Conservation (phyloP, 2,888 invertebrate genomes). For the Dynastes maya region DNA sequence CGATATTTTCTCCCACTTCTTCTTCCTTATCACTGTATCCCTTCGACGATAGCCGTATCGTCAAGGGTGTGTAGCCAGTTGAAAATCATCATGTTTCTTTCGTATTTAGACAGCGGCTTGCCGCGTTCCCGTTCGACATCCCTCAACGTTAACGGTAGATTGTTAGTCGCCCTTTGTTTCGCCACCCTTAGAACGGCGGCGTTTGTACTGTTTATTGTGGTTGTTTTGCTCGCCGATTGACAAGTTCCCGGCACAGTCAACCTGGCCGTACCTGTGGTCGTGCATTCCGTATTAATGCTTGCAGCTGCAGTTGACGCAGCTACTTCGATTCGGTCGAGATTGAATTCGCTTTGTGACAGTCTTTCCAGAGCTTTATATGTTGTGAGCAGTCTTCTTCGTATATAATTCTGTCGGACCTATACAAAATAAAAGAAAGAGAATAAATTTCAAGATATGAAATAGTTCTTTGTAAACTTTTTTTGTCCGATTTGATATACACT, state of each 20-base stretch:
- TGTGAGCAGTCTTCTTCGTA: conserved; percentile 82
- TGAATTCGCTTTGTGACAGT: conserved; percentile 89
- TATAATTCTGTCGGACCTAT: conserved; percentile 86
- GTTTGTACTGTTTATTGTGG: conserved; percentile 67
- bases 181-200: conserved; percentile 68
- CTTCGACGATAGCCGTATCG: conserved; percentile 76
- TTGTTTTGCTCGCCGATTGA: conserved; percentile 61
- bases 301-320: conserved; percentile 72
- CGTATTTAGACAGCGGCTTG: conserved; percentile 89
- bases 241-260: conserved; percentile 64
- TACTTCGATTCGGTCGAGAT: conserved; percentile 82
- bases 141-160: conserved; percentile 79
- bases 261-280: conserved; percentile 48
- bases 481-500: too few relatives aligned
- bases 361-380: conserved; percentile 87
- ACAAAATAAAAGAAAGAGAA: conserved; percentile 41
- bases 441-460: conserved; percentile 30
- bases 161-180: conserved; percentile 71
- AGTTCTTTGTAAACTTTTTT: too few relatives aligned
- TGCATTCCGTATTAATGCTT: conserved; percentile 58
- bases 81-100: conserved; percentile 96
- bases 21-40: conserved; percentile 63
- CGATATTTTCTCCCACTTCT: neutral
- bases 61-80: conserved; percentile 94
- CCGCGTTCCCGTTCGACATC: conserved; percentile 88